Conservation (phyloP, 2,113 vertebrate species). For the Antidorcas marsupialis region DNA sequence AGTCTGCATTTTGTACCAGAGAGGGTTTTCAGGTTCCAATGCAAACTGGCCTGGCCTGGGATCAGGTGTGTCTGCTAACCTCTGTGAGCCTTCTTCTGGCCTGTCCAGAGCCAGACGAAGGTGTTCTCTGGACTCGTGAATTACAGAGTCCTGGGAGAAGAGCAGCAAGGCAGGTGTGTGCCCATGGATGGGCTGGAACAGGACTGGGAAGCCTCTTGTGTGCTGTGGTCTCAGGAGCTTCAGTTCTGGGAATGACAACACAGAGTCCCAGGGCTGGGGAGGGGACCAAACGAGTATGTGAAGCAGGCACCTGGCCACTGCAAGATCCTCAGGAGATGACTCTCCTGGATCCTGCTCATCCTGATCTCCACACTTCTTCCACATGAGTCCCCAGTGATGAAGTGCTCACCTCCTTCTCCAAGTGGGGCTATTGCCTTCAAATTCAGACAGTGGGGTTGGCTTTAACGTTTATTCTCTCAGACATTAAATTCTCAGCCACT, state of each 20-base stretch:
- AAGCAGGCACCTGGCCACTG: fast-evolving
- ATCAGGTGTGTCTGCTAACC: not conserved
- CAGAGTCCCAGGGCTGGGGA: not conserved
- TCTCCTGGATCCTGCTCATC: not conserved
- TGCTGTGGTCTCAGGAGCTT: fast-evolving
- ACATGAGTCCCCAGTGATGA: not conserved
- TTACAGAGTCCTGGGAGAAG: not conserved
- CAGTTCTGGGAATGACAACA: not conserved
- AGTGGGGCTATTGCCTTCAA: not conserved
- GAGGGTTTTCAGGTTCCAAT: not conserved
- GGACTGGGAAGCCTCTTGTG: not conserved
- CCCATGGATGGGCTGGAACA: not conserved
- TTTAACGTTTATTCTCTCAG: not conserved
- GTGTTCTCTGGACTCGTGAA: not conserved
- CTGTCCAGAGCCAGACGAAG: not conserved
- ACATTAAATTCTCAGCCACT: not conserved
- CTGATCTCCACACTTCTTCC: not conserved
- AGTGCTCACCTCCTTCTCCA: not conserved
- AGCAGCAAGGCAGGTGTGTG: not conserved
- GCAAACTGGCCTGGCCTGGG: not conserved
- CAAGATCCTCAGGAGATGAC: not conserved
- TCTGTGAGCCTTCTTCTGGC: not conserved
- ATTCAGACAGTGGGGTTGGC: not conserved
- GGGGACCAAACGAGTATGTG: not conserved
- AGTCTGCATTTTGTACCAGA: slow-evolving; percentile 20